These are phyloP conservation scores for Drosophila bocki DNA, from an alignment of 1,140 invertebrate species.

Conservation along the genomic window DNA sequence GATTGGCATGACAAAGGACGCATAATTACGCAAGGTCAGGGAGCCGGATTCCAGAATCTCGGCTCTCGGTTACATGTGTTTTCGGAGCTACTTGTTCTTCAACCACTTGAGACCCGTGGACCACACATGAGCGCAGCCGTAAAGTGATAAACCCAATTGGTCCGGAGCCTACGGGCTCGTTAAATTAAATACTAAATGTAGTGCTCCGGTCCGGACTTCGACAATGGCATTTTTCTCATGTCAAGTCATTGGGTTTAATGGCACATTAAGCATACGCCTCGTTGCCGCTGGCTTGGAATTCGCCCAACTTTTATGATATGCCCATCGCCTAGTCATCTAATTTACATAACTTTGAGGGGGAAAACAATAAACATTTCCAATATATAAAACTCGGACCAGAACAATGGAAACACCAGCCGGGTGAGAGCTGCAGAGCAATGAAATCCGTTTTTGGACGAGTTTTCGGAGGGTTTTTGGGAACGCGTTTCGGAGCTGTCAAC, in stretches of 20 bases:
- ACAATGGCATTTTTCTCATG: constrained; percentile 52
- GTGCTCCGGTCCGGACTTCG: constrained; percentile 13
- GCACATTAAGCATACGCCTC: constrained; percentile 80
- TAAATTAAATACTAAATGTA: constrained; percentile 31
- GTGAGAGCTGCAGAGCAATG: constrained; percentile 48
- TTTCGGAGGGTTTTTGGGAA: constrained; percentile 36
- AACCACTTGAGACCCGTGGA: constrained; percentile 61
- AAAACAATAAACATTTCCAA: constrained; percentile 65
- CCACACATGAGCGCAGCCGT: constrained; percentile 66
- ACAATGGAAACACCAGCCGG: constrained; percentile 41
- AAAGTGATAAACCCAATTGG: constrained; percentile 77
- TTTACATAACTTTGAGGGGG: constrained; percentile 60
- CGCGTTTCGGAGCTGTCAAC: constrained; percentile 71
- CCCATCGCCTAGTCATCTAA: constrained; percentile 43
- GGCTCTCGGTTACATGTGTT: constrained; percentile 43
- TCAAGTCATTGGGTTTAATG: constrained; percentile 76
- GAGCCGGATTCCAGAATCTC: background rate
- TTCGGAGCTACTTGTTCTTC: constrained; percentile 59
- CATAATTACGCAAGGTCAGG: constrained; percentile 68
- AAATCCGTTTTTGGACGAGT: constrained; percentile 55
- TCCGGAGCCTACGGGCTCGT: constrained; percentile 55
- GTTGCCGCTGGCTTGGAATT: constrained; percentile 63
- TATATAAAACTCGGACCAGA: constrained; percentile 50
- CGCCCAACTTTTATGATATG: constrained; percentile 59
- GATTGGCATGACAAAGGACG: constrained; percentile 71